A percentile compares a stretch with the other conserved stretches of the same genome.
phyloP scores from a whole-genome alignment of 2,797 vertebrate species.

The Pempheris klunzingeri region DNA sequence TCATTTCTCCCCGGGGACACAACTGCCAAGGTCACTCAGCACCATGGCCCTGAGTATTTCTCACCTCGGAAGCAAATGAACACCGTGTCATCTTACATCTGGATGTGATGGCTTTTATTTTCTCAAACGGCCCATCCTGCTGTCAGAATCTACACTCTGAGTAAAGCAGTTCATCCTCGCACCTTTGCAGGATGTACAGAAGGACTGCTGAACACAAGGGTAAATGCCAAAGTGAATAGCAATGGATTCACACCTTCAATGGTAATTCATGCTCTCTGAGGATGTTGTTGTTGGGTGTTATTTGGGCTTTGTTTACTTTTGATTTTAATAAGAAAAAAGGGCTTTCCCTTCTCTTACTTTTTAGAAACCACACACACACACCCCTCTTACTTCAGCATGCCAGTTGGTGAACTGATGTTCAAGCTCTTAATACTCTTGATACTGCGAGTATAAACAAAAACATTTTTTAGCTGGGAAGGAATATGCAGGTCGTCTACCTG shows the following conservation, averaged over 20 bases:
- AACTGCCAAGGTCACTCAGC: constrained; percentile 75
- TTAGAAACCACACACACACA: constrained; percentile 10
- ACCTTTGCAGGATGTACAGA: constrained; percentile 2
- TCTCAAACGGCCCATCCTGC: constrained; percentile 44
- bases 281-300: constrained; percentile 9
- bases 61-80: constrained; percentile 80
- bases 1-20: constrained; percentile 60
- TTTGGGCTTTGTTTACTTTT: constrained; percentile 39
- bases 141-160: constrained; percentile 35
- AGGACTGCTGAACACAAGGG: neutral
- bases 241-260: constrained; percentile 9
- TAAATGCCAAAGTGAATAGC: constrained; percentile 17
- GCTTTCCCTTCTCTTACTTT: constrained; percentile 4
- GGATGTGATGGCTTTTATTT: constrained; percentile 57
- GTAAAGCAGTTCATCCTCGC: constrained; percentile 21
- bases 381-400: constrained; percentile 23
- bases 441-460: constrained; percentile 32
- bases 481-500: constrained; percentile 20
- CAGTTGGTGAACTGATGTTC: constrained; percentile 38
- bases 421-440: constrained; percentile 28
- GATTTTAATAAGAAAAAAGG: constrained; percentile 38
- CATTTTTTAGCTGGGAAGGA: constrained; percentile 10
- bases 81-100: constrained; percentile 74
- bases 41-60: constrained; percentile 66
- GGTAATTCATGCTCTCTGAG: constrained; percentile 18